Base-by-base conservation (phyloP, 1,140 invertebrate species). In the Drosophila busckii region DNA sequence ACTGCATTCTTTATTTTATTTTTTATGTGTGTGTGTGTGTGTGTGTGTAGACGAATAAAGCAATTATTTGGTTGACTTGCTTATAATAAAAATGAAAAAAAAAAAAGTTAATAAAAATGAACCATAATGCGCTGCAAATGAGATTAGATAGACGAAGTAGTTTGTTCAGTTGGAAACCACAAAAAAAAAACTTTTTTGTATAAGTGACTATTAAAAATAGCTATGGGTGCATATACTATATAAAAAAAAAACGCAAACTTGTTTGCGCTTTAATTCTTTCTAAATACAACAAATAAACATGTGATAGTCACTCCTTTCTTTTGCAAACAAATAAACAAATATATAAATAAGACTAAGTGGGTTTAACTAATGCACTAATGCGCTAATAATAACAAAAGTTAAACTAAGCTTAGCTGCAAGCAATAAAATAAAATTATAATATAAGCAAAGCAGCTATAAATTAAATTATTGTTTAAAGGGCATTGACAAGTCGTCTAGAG, bases 141-240 rank as follows among this genome's bases (percentile, higher is more conserved):
- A 71, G 73, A 80, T 80, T 73, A 80, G 73, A 80, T 80, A 73
- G 73, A 67, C 49, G n/a, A 55, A 73, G 63, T 78, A 78, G 71
- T 78, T 78, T 78, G 50, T 82, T 80, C 75, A 71, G 63, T 65
- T 69, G 58, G 71, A 70, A 70, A 73, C 56, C 42, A 44, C 53
- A 65, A 54, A 46, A 48, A 58, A 65, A 54, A 46, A 48, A 40
- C 20, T 16, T 44, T 53, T 17, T 44, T 54, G 34, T 53, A 46
- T 38, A 56, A 55, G n/a, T n/a, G 29, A 20, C 32, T 6, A 38
- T 26, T 56, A 31, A 52, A 55, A 71, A 65, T 71, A 55, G 42
- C 53, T 23, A 44, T 13, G 10, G 13, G 9, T 23, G n/a, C n/a
- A n/a, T 16, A 17, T n/a, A 16, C 34, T 17, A 37, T 17, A 17